Percentiles rank a stretch among this genome's conserved stretches.
Conservation (phyloP, 2,888 invertebrate genomes). For the Arrhopalites spinosus region DNA sequence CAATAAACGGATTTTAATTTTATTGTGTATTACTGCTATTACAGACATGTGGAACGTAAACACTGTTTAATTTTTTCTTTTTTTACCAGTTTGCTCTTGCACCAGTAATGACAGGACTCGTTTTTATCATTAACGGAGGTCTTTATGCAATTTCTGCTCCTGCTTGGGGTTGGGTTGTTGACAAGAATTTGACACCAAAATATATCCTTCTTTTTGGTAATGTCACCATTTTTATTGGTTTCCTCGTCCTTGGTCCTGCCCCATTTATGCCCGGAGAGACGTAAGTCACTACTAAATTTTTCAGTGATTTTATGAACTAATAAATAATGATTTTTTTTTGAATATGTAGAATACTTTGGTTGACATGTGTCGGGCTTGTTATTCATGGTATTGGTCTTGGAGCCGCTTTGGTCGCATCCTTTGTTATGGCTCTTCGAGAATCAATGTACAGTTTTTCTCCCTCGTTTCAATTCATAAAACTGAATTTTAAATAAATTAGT, state of each 20-base stretch:
- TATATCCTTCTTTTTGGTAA: constrained; percentile 71
- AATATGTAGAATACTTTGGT: constrained; percentile 30
- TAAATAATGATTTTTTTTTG: not conserved
- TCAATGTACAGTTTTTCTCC: constrained; percentile 66
- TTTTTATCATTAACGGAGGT: constrained; percentile 84
- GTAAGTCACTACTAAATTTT: constrained; percentile 57
- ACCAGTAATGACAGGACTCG: constrained; percentile 73
- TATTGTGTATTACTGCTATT: not conserved
- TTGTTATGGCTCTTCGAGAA: constrained; percentile 79
- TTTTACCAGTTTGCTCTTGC: constrained; percentile 66
- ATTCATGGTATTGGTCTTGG: constrained; percentile 85
- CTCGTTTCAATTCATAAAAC: not conserved
- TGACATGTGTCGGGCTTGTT: constrained; percentile 73
- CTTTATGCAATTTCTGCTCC: constrained; percentile 68
- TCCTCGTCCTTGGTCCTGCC: constrained; percentile 79
- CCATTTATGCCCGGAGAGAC: constrained; percentile 72
- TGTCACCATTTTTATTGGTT: constrained; percentile 69
- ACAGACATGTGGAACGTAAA: not conserved
- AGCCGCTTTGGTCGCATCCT: constrained; percentile 80
- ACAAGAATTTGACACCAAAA: constrained; percentile 68
- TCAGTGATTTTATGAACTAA: too few species aligned
- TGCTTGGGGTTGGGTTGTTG: constrained; percentile 78
- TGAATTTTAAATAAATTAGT: not conserved
- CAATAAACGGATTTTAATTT: not conserved
- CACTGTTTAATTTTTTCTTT: not conserved